Evolutionary conservation across 2,113 vertebrate species (phyloP), one percentile per base, ranked within the genome.

Genomic region (Ciconia maguari): DNA sequence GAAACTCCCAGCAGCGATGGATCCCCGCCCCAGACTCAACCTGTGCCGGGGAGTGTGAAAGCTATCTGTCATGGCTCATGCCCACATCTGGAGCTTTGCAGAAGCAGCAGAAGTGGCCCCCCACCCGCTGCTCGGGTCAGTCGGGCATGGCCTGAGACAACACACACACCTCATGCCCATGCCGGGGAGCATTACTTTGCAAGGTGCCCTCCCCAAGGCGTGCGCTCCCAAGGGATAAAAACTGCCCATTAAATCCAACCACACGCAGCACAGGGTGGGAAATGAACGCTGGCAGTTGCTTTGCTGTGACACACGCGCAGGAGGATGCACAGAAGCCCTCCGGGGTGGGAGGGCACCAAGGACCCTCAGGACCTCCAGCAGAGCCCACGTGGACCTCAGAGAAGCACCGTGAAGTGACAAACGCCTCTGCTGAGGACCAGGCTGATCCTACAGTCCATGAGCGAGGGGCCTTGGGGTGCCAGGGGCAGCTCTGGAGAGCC

Each of bases 1-100:
- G 51, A 48, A 52, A 1, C 7, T 6, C 38, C 46, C 55, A 5
- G 71, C 64, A 26, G n/a, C 2, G 6, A 17, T 1, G 16, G 66
- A 10, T 6, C 18, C 60, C 38, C 2, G 1, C 21, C 65, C n/a
- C 19, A 34, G 13, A 3, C 5, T n/a, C 88, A 7, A 14, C 41
- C 34, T 3, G 26, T 7, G 72, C 32, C 1, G 3, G 3, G 7
- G 13, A 9, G 16, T 0, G 21, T 10, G 25, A 7, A 16, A 25
- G 9, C 5, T 7, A 5, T 2, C 65, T 36, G 0, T 7, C 22
- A 1, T 1, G 25, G 30, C 11, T n/a, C 3, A 4, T 16, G 65
- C 27, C 51, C 9, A 0, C 2, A 19, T 0, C 27, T 13, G 32
- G 51, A n/a, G 66, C 75, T 20, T 6, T 14, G 51, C 51, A 24